Percentiles rank a stretch among this genome's conserved stretches.
These are phyloP conservation scores for Drosophila acutilabella DNA, from an alignment of 2,888 invertebrate genomes.

Conservation along the genomic window DNA sequence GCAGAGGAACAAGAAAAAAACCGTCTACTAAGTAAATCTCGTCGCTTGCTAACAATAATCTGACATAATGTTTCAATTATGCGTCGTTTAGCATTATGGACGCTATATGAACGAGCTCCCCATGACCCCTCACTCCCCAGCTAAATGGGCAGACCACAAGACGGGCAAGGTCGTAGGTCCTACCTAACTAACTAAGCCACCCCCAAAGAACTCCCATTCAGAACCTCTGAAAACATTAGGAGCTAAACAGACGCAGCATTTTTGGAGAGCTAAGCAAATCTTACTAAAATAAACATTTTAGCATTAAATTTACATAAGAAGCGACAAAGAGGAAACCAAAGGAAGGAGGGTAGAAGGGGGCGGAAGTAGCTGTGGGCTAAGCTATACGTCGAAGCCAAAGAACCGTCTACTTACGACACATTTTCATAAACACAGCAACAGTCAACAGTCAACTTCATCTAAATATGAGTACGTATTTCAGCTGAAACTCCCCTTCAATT, in stretches of 20 bases:
- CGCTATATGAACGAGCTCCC: constrained; percentile 65
- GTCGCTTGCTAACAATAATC: constrained; percentile 80
- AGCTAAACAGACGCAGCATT: constrained; percentile 56
- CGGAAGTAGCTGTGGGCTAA: constrained; percentile 7
- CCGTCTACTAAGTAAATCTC: constrained; percentile 77
- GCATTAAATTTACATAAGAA: constrained; percentile 82
- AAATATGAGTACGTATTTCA: constrained; percentile 45
- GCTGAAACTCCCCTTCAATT: constrained; percentile 8
- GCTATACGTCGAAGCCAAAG: constrained; percentile 3
- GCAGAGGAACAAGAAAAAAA: constrained; percentile 57
- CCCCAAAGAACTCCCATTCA: constrained; percentile 5
- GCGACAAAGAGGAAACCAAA: constrained; percentile 61
- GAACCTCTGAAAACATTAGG: constrained; percentile 51
- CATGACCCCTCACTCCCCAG: constrained; percentile 1
- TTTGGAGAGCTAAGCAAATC: constrained; percentile 80
- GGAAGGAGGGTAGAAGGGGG: constrained; percentile 11
- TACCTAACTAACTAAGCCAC: neutral
- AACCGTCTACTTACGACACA: constrained; percentile 64
- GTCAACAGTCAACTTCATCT: constrained; percentile 55
- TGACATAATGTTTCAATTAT: constrained; percentile 83
- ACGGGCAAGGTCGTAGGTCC: constrained; percentile 26
- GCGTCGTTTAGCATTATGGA: constrained; percentile 80
- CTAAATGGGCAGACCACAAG: constrained; percentile 36
- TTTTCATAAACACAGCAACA: constrained; percentile 72
- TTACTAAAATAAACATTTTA: constrained; percentile 82